Evolutionary conservation across 1,140 invertebrate genomes (phyloP).

Genomic region (Branchinecta lindahli): DNA sequence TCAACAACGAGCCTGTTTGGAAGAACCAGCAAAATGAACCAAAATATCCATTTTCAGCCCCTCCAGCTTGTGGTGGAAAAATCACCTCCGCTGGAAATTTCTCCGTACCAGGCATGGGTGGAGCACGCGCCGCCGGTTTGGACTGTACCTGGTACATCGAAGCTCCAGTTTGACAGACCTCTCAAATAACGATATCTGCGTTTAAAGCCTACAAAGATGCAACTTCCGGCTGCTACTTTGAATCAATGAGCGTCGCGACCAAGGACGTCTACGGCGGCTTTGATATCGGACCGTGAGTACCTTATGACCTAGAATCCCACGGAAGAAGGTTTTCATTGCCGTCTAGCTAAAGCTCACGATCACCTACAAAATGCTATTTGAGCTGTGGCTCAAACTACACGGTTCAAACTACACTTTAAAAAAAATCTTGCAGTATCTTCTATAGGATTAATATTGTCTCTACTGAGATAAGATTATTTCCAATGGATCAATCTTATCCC

Average conservation of each 20-base stretch:
- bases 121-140: background rate
- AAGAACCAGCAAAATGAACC: too few relatives aligned
- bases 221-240: background rate
- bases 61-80: background rate
- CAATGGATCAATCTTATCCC: too few relatives aligned
- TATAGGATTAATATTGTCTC: too few relatives aligned
- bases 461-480: too few relatives aligned
- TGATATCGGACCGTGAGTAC: background rate
- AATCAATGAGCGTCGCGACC: background rate
- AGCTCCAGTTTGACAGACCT: background rate
- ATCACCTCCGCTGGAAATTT: background rate
- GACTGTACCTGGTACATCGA: background rate
- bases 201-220: background rate
- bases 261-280: background rate
- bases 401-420: too few relatives aligned
- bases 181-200: background rate
- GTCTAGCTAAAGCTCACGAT: too few relatives aligned
- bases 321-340: too few relatives aligned
- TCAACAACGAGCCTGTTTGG: too few relatives aligned
- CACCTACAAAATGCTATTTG: too few relatives aligned
- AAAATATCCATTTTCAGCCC: too few relatives aligned
- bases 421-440: too few relatives aligned
- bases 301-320: background rate
- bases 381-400: too few relatives aligned
- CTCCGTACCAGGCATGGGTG: background rate